These are phyloP conservation scores for Dasyornis broadbenti DNA, from an alignment of 2,113 vertebrate genomes.

Conservation along the genomic window DNA sequence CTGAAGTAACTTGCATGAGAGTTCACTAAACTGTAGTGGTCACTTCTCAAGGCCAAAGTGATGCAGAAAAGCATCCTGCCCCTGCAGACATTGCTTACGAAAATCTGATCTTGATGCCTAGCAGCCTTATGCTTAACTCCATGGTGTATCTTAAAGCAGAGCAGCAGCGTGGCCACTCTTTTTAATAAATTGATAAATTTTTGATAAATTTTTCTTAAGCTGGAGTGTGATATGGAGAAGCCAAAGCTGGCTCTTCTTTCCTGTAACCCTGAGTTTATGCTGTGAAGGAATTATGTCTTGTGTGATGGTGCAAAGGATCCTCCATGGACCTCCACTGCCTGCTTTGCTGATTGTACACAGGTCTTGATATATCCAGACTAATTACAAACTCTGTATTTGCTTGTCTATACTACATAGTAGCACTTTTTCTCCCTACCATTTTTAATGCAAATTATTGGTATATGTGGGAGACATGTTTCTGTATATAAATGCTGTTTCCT, in stretches of 20 bases:
- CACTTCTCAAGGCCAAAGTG: neutral
- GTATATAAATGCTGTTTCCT: neutral
- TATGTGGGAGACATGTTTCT: neutral
- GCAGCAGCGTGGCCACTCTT: rapidly evolving
- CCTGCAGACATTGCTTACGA: rapidly evolving
- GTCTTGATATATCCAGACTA: neutral
- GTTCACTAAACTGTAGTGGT: neutral
- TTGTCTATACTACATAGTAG: neutral
- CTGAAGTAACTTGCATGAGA: neutral
- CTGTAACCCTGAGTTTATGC: neutral
- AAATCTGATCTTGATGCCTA: neutral
- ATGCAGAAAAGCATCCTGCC: neutral
- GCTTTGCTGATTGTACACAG: neutral
- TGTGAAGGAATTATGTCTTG: neutral
- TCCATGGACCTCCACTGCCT: rapidly evolving
- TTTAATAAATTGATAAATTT: no score
- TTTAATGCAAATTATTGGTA: neutral
- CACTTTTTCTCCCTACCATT: neutral
- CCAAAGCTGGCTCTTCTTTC: neutral
- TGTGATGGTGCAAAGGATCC: neutral
- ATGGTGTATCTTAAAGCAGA: neutral
- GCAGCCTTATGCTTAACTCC: neutral
- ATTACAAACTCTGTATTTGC: neutral
- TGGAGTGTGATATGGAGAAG: neutral
- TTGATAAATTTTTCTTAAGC: neutral